phyloP scores from a whole-genome alignment of 2,113 vertebrate species.

The Trinectes maculatus region DNA sequence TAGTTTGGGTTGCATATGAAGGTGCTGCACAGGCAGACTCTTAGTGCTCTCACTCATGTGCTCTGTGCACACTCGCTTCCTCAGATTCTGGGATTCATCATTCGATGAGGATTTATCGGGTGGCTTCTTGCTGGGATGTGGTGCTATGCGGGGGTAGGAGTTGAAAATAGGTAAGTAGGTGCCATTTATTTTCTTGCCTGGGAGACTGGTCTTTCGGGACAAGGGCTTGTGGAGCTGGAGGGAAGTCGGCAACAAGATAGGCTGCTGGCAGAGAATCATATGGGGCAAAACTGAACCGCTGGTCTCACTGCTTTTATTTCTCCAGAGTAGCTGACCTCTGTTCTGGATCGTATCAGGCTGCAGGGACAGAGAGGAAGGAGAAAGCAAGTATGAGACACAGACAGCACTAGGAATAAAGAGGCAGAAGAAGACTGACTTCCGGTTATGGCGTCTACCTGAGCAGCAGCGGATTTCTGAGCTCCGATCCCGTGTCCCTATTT shows the following conservation, averaged over 20 bases:
- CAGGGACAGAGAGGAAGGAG: slow-evolving; percentile 10
- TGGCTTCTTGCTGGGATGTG: slow-evolving; percentile 73
- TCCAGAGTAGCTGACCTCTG: slow-evolving; percentile 54
- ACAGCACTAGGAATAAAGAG: background rate
- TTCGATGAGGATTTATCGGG: slow-evolving; percentile 44
- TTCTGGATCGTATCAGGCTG: slow-evolving; percentile 61
- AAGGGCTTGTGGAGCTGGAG: slow-evolving; percentile 39
- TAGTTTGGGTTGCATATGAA: slow-evolving; percentile 49
- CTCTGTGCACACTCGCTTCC: slow-evolving; percentile 72
- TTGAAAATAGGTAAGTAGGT: slow-evolving; percentile 74
- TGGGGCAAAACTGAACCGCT: slow-evolving; percentile 23
- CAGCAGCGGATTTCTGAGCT: too few species aligned
- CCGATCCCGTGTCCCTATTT: too few species aligned
- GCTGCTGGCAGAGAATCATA: slow-evolving; percentile 72
- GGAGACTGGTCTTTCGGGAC: slow-evolving; percentile 17
- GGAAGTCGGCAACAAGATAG: slow-evolving; percentile 22
- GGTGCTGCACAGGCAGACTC: slow-evolving; percentile 30
- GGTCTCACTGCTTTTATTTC: slow-evolving; percentile 6
- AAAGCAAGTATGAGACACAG: background rate
- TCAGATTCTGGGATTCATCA: slow-evolving; percentile 58
- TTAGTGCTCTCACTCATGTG: slow-evolving; percentile 35
- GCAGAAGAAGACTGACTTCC: background rate
- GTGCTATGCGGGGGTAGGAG: slow-evolving; percentile 78
- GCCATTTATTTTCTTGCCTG: slow-evolving; percentile 51
- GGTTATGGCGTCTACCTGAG: too few species aligned